Conservation (phyloP, 2,888 invertebrate genomes). For the Chalcis sispes region DNA sequence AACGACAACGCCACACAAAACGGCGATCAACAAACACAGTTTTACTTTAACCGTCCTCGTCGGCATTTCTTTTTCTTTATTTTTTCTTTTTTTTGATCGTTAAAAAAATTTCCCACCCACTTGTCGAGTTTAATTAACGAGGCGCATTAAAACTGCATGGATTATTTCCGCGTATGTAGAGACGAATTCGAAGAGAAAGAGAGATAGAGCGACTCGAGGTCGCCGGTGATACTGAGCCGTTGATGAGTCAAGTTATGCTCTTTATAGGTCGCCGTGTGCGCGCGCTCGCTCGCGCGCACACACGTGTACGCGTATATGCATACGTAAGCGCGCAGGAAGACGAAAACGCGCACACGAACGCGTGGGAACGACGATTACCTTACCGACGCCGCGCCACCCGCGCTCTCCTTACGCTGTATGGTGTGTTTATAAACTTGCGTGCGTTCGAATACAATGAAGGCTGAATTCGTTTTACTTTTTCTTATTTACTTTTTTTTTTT, state of each 20-base stretch:
- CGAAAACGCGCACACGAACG: too few species aligned
- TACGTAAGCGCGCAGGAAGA: background rate
- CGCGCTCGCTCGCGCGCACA: background rate
- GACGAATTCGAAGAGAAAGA: background rate
- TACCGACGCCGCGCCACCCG: too few species aligned
- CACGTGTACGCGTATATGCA: background rate
- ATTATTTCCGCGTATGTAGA: background rate
- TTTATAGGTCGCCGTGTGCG: conserved; percentile 42
- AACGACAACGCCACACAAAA: background rate
- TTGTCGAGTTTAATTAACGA: too few species aligned
- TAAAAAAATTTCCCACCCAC: too few species aligned
- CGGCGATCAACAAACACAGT: background rate
- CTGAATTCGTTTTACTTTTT: too few species aligned
- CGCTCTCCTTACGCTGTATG: too few species aligned
- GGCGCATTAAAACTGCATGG: too few species aligned
- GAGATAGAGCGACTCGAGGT: conserved; percentile 25
- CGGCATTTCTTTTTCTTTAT: too few species aligned
- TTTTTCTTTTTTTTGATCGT: too few species aligned
- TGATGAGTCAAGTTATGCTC: conserved; percentile 34
- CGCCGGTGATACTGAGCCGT: conserved; percentile 44
- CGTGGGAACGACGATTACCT: conserved; percentile 46
- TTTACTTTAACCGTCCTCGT: background rate
- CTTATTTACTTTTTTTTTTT: too few species aligned
- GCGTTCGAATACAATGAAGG: too few species aligned
- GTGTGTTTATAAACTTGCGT: too few species aligned